A percentile compares a stretch with the other conserved stretches of the same genome.
Evolutionary conservation across 2,888 invertebrate species (phyloP).

Genomic region (Metallyticus violacea): DNA sequence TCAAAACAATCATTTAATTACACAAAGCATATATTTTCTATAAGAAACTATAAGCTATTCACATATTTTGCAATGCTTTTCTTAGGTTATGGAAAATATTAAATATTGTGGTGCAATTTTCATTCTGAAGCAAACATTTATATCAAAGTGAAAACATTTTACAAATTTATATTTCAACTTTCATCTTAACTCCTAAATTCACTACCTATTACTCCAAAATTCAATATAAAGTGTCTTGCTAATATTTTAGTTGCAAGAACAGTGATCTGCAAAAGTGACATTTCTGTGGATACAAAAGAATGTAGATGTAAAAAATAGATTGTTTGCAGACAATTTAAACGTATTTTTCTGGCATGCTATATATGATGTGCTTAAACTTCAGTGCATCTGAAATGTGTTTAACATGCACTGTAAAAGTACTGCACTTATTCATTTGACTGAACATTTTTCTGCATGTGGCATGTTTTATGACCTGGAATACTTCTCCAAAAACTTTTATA

Average conservation of each 20-base stretch:
- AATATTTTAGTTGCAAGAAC: not conserved
- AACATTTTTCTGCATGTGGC: no score
- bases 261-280: not conserved
- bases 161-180: not conserved
- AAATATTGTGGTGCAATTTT: not conserved
- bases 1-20: no score
- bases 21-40: not conserved
- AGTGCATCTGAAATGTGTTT: not conserved
- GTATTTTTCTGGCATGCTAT: no score
- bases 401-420: no score
- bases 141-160: not conserved
- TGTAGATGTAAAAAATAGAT: not conserved
- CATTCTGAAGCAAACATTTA: not conserved
- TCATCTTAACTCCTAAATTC: not conserved
- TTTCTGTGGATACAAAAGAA: not conserved
- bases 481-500: not conserved
- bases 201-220: not conserved
- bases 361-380: not conserved
- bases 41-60: not conserved
- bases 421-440: no score
- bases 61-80: not conserved
- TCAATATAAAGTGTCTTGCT: not conserved
- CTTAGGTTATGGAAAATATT: not conserved
- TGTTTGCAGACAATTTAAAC: not conserved
- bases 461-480: no score